phyloP scores from a whole-genome alignment of 2,113 vertebrate genomes.

The Seriola dumerili region DNA sequence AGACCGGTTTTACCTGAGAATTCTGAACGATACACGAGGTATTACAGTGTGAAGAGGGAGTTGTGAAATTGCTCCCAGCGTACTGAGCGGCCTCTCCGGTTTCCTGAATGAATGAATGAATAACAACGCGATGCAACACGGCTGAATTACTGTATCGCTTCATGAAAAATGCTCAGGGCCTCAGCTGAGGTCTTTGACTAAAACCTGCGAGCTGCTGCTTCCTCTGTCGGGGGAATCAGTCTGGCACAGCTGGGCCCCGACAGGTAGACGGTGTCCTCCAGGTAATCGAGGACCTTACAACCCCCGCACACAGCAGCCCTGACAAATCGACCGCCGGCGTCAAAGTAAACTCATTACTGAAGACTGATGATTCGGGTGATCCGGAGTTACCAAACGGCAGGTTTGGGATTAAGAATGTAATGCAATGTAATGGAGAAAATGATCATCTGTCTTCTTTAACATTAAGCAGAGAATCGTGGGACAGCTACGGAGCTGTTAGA shows the following conservation, averaged over 20 bases:
- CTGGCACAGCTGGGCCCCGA: slow-evolving; percentile 34
- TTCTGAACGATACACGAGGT: neutral
- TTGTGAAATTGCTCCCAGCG: neutral
- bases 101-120: neutral
- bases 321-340: slow-evolving; percentile 37
- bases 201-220: slow-evolving; percentile 6
- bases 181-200: neutral
- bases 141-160: neutral
- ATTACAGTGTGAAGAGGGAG: neutral
- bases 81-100: neutral
- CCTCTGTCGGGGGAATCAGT: slow-evolving; percentile 5
- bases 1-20: neutral
- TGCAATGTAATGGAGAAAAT: slow-evolving; percentile 22
- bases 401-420: slow-evolving; percentile 6
- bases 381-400: slow-evolving; percentile 37
- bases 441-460: slow-evolving; percentile 38
- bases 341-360: slow-evolving; percentile 47
- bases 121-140: neutral
- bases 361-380: slow-evolving; percentile 27
- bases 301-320: slow-evolving; percentile 29
- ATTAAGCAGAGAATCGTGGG: neutral
- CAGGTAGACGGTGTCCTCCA: slow-evolving; percentile 34
- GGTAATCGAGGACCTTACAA: slow-evolving; percentile 44
- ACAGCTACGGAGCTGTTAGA: neutral
- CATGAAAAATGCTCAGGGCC: neutral